A percentile compares a stretch with the other conserved stretches of the same genome.
Evolutionary conservation across 2,113 vertebrate genomes (phyloP).

Genomic region (Heterotilapia buettikoferi): DNA sequence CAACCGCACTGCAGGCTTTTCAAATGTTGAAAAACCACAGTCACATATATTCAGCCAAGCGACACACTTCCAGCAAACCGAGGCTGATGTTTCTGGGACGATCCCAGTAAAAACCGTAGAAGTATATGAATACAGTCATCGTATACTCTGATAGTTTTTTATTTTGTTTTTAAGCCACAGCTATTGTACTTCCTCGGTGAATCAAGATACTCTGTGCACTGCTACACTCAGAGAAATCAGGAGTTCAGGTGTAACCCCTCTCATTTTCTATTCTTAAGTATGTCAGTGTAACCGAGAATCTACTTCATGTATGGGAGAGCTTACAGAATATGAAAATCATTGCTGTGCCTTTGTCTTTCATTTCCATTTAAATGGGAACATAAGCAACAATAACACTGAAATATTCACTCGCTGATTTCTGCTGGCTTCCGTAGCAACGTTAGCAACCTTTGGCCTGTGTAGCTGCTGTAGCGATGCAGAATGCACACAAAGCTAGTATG

Average conservation of each 20-base stretch:
- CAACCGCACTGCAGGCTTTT: neutral
- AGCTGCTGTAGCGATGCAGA: neutral
- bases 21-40: neutral
- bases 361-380: neutral
- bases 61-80: neutral
- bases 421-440: constrained; percentile 43
- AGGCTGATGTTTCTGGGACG: neutral
- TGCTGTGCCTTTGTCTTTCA: neutral
- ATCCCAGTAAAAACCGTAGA: neutral
- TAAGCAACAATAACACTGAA: neutral
- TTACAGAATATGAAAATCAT: neutral
- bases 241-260: neutral
- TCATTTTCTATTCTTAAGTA: neutral
- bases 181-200: neutral
- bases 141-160: rapidly evolving
- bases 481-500: neutral
- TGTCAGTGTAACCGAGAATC: neutral
- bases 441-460: constrained; percentile 14
- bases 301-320: neutral
- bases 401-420: neutral
- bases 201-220: neutral
- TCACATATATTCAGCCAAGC: neutral
- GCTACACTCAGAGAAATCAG: neutral
- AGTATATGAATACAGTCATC: neutral
- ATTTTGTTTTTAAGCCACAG: neutral